Conservation (phyloP, 2,113 vertebrate species). For the Osmerus mordax region DNA sequence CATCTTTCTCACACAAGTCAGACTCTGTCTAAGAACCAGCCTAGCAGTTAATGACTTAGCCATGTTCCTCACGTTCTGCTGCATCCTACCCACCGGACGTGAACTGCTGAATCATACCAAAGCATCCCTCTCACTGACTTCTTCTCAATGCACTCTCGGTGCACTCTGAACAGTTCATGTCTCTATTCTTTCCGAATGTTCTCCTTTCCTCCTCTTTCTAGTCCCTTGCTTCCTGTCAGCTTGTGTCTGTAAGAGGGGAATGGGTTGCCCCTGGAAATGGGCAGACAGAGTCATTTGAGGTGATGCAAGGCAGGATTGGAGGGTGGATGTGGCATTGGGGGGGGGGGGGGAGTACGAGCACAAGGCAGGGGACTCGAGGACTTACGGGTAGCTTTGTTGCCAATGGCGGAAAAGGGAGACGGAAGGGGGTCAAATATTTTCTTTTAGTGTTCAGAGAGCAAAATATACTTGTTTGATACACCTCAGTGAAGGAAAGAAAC, state of each 20-base stretch:
- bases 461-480: too few species aligned
- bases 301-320: conserved; percentile 51
- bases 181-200: conserved; percentile 21
- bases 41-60: too few species aligned
- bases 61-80: neutral
- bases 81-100: conserved; percentile 16
- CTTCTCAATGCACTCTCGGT: conserved; percentile 32
- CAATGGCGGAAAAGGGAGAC: too few species aligned
- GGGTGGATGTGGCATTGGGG: conserved; percentile 16
- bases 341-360: neutral
- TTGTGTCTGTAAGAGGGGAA: conserved; percentile 40
- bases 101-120: conserved; percentile 24
- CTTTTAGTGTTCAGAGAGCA: too few species aligned
- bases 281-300: conserved; percentile 49
- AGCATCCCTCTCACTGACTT: conserved; percentile 26
- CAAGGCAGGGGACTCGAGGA: conserved; percentile 20
- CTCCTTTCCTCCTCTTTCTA: conserved; percentile 30
- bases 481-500: too few species aligned
- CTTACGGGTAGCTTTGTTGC: conserved; percentile 7
- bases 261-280: conserved; percentile 63
- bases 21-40: neutral
- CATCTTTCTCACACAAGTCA: neutral
- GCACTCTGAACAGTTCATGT: conserved; percentile 23
- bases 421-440: too few species aligned
- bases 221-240: conserved; percentile 55